Evolutionary conservation across 2,797 vertebrate species (phyloP).

Genomic region (Eutrigla gurnardus): DNA sequence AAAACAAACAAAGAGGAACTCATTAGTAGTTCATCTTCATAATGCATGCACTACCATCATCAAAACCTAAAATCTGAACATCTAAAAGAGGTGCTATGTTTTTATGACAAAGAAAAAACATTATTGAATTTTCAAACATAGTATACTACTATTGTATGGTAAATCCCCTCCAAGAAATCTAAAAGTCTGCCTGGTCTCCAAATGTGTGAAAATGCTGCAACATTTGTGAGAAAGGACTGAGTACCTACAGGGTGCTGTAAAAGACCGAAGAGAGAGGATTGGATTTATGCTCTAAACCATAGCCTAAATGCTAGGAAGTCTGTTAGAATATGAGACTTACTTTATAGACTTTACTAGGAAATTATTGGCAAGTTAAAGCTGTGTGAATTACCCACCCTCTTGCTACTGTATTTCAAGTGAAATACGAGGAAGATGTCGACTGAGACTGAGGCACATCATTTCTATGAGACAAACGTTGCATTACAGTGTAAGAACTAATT

Average conservation of each 20-base stretch:
- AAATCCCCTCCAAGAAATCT: conserved; percentile 23
- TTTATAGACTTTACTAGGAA: conserved; percentile 41
- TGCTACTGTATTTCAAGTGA: conserved; percentile 7
- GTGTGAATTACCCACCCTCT: conserved; percentile 25
- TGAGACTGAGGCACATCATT: not conserved
- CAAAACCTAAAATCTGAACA: conserved; percentile 3
- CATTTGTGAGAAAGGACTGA: conserved; percentile 31
- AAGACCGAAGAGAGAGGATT: conserved; percentile 39
- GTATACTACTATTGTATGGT: conserved; percentile 23
- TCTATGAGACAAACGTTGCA: not conserved
- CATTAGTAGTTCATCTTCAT: not conserved
- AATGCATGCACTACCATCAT: not conserved
- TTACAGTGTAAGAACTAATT: not conserved
- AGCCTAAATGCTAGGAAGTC: conserved; percentile 35
- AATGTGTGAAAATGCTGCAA: conserved; percentile 47
- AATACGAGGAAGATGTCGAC: not conserved
- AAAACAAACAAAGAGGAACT: conserved; percentile 6
- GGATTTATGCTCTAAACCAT: conserved; percentile 35
- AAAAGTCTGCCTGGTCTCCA: conserved; percentile 20
- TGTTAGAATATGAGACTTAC: conserved; percentile 30
- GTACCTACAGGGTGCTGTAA: conserved; percentile 55
- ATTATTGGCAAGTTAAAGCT: conserved; percentile 45
- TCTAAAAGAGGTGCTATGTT: not conserved
- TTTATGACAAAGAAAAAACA: conserved; percentile 2
- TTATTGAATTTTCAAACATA: conserved; percentile 12